phyloP scores from a whole-genome alignment of 2,888 invertebrate species.

The Habrosyne pyritoides region DNA sequence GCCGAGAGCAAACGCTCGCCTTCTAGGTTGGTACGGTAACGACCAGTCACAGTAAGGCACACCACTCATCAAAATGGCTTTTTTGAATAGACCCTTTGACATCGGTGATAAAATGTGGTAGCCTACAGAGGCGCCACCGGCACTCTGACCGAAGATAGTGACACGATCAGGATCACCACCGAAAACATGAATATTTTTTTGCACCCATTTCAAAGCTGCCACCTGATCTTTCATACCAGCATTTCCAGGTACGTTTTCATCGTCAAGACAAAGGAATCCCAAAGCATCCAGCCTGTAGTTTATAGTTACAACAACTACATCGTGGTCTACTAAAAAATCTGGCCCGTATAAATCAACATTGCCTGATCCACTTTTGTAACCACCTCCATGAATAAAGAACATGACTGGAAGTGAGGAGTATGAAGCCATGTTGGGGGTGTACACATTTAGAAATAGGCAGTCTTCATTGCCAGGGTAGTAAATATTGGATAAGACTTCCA shows the following conservation, averaged over 20 bases:
- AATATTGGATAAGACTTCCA: too few relatives aligned
- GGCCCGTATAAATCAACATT: conserved; percentile 79
- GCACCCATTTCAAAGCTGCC: conserved; percentile 50
- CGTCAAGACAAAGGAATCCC: conserved; percentile 81
- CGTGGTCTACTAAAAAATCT: conserved; percentile 78
- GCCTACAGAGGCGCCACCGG: conserved; percentile 48
- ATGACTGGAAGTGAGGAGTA: too few relatives aligned
- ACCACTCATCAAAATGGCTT: conserved; percentile 59
- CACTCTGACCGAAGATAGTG: conserved; percentile 57
- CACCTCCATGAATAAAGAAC: conserved; percentile 61
- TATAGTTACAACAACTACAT: conserved; percentile 80
- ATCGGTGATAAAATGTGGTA: conserved; percentile 55
- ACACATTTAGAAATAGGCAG: too few relatives aligned
- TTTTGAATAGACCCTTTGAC: conserved; percentile 56
- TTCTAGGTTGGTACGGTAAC: conserved; percentile 36
- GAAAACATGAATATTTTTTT: conserved; percentile 47
- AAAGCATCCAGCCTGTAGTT: conserved; percentile 81
- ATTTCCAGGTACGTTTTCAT: conserved; percentile 83
- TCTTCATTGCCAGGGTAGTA: too few relatives aligned
- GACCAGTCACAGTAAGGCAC: conserved; percentile 46
- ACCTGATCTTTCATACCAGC: conserved; percentile 76
- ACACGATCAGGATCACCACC: conserved; percentile 52
- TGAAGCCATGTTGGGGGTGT: too few relatives aligned
- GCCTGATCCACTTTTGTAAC: conserved; percentile 52
- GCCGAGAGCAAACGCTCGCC: conserved; percentile 45